phyloP scores from a whole-genome alignment of 1,140 invertebrate genomes.

The Saccostrea cuccullata region DNA sequence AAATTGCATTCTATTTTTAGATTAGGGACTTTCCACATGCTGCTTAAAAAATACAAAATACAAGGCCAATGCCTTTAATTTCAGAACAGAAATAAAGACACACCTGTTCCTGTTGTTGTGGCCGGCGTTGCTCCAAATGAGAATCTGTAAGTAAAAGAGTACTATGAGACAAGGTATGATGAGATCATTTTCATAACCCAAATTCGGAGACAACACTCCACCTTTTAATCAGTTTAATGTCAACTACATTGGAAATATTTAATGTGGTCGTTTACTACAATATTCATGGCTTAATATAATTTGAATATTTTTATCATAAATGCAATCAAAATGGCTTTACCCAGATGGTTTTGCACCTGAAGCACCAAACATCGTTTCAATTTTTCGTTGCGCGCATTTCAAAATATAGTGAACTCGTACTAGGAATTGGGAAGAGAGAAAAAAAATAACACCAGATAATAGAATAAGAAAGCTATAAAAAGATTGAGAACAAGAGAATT shows the following conservation, averaged over 20 bases:
- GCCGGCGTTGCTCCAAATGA: background rate
- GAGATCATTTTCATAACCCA: background rate
- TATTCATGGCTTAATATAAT: background rate
- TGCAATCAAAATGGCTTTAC: background rate
- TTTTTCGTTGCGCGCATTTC: background rate
- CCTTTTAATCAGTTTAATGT: background rate
- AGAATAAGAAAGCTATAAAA: no score
- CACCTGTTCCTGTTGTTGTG: background rate
- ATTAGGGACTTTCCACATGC: background rate
- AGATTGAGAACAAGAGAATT: no score
- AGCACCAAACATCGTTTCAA: background rate
- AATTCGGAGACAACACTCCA: background rate
- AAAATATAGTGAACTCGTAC: slow-evolving; percentile 7
- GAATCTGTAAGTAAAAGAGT: background rate
- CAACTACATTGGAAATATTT: background rate
- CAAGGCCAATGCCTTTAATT: background rate
- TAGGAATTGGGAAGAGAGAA: background rate
- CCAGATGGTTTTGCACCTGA: background rate
- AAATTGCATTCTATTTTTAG: slow-evolving; percentile 12
- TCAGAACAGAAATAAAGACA: background rate
- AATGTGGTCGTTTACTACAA: background rate
- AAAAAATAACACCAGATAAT: no score
- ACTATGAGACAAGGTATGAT: background rate
- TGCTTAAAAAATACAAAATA: background rate
- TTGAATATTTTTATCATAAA: no score